Base-by-base conservation (phyloP, 2,888 invertebrate species). In the Myathropa florea region DNA sequence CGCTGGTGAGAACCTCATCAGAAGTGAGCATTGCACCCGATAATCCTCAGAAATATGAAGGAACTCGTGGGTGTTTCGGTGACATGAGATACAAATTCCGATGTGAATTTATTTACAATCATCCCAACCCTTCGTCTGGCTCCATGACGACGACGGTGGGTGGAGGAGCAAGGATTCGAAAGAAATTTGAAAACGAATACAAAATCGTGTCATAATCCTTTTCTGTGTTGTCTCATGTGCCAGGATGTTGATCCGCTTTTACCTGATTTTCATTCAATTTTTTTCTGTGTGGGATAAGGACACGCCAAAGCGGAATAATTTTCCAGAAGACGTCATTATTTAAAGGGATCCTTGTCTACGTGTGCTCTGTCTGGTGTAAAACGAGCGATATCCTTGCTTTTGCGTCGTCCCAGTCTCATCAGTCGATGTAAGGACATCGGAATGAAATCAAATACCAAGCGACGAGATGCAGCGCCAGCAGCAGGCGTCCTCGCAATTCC, bases 361-460 rank as follows among this genome's bases (percentile, higher is more conserved):
- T 46, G 46, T 6, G 46, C 46, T n/a, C n/a, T n/a, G n/a, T n/a
- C 14, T 30, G 30, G 30, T 30, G 0, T 10, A 10, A 1, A 2
- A 2, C 30, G 30, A 33, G 30, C 30, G 30, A 2, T 33, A 33
- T 30, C 30, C 33, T 53, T 53, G 53, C 64, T 57, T 23, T 55
- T 24, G 4, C 39, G 6, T 9, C 6, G 14, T 18, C 53, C 23
- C 36, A n/a, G 26, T 53, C 65, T 6, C 64, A 46, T 61, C 71
- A 55, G 46, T 71, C 46, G 26, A 23, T 77, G 60, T 61, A 72
- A 72, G 71, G 60, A 72, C 65, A 65, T 61, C 18, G 23, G 28
- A 60, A 72, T 68, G 78, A 78, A 78, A 83, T 83, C 72, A 67
- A 77, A 83, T 83, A 71, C 30, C 61, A 72, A 65, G 36, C 65